phyloP scores from a whole-genome alignment of 1,140 invertebrate genomes.

The Macrosteles quadrilineatus region DNA sequence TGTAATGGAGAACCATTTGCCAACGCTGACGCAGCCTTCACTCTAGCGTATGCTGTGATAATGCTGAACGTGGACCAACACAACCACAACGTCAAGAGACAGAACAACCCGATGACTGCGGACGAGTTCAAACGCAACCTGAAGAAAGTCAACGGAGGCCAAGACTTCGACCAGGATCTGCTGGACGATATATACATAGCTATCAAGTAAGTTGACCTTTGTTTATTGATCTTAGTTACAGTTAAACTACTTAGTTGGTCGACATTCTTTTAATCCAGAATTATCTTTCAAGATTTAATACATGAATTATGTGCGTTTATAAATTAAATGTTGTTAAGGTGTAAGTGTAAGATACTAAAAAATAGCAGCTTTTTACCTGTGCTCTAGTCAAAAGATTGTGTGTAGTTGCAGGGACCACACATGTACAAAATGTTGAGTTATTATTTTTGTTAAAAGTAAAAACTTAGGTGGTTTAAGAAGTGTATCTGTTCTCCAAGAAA shows the following conservation, averaged over 20 bases:
- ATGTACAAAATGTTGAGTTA: too few species aligned
- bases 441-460: too few species aligned
- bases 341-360: too few species aligned
- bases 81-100: conserved; percentile 93
- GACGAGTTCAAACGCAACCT: conserved; percentile 93
- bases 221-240: background rate
- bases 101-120: conserved; percentile 91
- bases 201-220: conserved; percentile 93
- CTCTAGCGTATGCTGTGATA: conserved; percentile 96
- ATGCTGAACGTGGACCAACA: conserved; percentile 99
- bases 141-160: conserved; percentile 87
- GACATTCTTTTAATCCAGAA: background rate
- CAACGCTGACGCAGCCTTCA: conserved; percentile 95
- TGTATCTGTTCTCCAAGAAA: too few species aligned
- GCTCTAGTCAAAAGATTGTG: too few species aligned
- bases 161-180: conserved; percentile 95
- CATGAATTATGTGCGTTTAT: too few species aligned
- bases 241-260: background rate
- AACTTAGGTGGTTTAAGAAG: too few species aligned
- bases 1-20: conserved; percentile 92
- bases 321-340: too few species aligned
- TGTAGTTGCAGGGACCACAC: too few species aligned
- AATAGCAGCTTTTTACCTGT: too few species aligned
- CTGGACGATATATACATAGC: conserved; percentile 89
- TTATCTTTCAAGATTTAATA: background rate